phyloP scores from a whole-genome alignment of 2,113 vertebrate genomes.

The Bubo scandiacus region DNA sequence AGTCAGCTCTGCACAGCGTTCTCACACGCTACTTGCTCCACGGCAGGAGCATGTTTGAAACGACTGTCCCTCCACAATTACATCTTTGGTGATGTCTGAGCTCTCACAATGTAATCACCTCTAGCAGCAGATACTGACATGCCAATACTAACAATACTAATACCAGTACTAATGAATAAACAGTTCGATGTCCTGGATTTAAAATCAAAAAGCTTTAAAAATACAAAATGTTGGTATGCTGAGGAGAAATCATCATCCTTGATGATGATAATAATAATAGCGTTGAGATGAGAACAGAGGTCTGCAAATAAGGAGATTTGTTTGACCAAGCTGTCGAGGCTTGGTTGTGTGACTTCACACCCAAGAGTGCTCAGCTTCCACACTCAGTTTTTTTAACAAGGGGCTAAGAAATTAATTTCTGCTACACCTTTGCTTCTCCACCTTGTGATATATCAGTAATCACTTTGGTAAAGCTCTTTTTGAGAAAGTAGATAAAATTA shows the following conservation, averaged over 20 bases:
- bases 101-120: background rate
- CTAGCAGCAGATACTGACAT: background rate
- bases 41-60: background rate
- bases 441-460: background rate
- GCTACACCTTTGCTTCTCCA: background rate
- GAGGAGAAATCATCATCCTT: background rate
- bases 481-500: background rate
- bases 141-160: background rate
- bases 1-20: background rate
- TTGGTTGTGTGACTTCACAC: background rate
- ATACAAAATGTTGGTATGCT: background rate
- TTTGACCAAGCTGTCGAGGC: background rate
- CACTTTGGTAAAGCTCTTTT: background rate
- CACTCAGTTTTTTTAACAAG: background rate
- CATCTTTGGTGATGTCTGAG: background rate
- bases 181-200: background rate
- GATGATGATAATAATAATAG: background rate
- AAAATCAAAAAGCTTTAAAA: background rate
- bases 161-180: background rate
- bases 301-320: background rate
- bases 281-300: background rate
- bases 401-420: background rate
- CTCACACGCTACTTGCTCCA: background rate
- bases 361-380: background rate
- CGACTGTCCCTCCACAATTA: background rate